Conservation (phyloP, 23 tunicate genomes). For the Ascidia mentula region DNA sequence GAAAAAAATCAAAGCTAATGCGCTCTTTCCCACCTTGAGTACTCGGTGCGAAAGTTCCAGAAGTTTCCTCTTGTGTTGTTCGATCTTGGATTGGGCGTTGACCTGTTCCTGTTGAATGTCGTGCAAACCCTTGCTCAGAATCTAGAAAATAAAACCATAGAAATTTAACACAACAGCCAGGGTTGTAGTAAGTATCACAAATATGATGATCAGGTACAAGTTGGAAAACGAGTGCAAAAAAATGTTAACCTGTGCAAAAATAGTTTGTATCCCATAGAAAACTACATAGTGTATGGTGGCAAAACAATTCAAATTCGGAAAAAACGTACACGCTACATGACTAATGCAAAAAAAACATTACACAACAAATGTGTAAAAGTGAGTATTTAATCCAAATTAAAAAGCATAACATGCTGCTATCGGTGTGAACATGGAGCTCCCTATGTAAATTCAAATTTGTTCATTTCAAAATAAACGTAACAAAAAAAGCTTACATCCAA, state of each 20-base stretch:
- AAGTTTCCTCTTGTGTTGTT: slow-evolving; percentile 78
- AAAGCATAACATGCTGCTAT: no score
- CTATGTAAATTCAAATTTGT: not conserved
- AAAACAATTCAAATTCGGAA: no score
- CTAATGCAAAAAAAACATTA: not conserved
- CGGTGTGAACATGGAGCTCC: not conserved
- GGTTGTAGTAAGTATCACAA: no score
- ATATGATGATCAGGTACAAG: no score
- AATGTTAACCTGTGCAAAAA: no score
- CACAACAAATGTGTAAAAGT: not conserved
- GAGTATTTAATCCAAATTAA: not conserved
- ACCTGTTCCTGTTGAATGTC: slow-evolving; percentile 66
- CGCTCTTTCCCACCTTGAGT: slow-evolving; percentile 41
- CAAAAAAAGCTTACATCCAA: slow-evolving; percentile 53
- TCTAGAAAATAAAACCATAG: slow-evolving; percentile 24
- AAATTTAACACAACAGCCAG: not conserved
- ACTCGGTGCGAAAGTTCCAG: slow-evolving; percentile 84
- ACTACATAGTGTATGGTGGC: no score
- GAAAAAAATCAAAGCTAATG: no score
- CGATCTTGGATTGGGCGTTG: slow-evolving; percentile 73
- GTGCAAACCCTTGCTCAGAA: slow-evolving; percentile 72
- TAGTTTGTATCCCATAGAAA: no score
- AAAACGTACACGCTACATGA: no score
- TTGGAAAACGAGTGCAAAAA: no score
- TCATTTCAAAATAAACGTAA: not conserved